These are phyloP conservation scores for Pachypanchax playfairii DNA, from an alignment of 2,113 vertebrate species.

Conservation along the genomic window DNA sequence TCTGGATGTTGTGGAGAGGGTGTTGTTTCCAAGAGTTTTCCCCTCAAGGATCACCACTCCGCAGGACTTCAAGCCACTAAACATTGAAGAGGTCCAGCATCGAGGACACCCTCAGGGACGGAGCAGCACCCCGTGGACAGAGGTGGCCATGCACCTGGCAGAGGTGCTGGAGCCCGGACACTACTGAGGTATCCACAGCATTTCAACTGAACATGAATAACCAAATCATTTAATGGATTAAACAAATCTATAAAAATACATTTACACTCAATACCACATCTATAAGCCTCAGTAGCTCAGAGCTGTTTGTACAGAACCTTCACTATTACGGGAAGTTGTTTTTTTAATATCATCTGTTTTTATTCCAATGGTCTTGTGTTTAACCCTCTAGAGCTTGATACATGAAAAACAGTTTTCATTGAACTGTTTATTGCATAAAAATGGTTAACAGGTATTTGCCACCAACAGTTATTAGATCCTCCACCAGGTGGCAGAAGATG, in stretches of 20 bases:
- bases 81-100: conserved; percentile 53
- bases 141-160: conserved; percentile 74
- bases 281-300: not conserved
- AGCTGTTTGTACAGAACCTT: not conserved
- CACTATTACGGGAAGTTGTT: too few species aligned
- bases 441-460: too few species aligned
- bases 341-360: too few species aligned
- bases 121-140: conserved; percentile 66
- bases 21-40: conserved; percentile 66
- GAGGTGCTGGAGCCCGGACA: conserved; percentile 66
- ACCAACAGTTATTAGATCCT: too few species aligned
- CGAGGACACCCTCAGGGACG: conserved; percentile 12
- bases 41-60: conserved; percentile 54
- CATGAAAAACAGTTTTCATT: too few species aligned
- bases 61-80: conserved; percentile 39
- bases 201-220: not conserved
- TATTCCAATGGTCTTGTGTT: too few species aligned
- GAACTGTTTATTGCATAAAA: too few species aligned
- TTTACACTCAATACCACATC: not conserved
- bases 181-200: conserved; percentile 45
- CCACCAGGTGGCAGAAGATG: too few species aligned
- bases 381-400: too few species aligned
- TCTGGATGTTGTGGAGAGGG: conserved; percentile 60
- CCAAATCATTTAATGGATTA: too few species aligned
- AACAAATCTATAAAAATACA: conserved; percentile 17